Conservation (phyloP, 2,888 invertebrate genomes). For the Acronicta leporina region DNA sequence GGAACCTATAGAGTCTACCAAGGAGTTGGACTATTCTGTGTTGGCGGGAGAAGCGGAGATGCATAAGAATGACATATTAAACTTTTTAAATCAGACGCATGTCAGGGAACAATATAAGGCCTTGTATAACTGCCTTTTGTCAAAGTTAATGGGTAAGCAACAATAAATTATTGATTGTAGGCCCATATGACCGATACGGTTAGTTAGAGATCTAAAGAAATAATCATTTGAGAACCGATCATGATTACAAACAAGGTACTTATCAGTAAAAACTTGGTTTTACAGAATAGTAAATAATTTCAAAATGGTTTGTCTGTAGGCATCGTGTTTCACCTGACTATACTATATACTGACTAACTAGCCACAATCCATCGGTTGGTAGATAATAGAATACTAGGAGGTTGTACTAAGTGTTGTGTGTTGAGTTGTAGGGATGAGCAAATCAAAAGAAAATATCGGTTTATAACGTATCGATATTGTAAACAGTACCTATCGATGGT, state of each 20-base stretch:
- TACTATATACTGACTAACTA: too few relatives aligned
- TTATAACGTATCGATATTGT: too few relatives aligned
- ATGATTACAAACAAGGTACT: conserved; percentile 1
- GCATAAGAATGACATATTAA: conserved; percentile 74
- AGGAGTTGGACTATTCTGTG: conserved; percentile 74
- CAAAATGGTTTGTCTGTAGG: too few relatives aligned
- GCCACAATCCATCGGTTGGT: too few relatives aligned
- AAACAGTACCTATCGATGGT: too few relatives aligned
- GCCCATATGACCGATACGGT: conserved; percentile 24
- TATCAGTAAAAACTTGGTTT: too few relatives aligned
- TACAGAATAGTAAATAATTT: too few relatives aligned
- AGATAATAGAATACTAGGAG: too few relatives aligned
- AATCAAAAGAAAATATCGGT: too few relatives aligned
- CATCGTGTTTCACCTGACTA: too few relatives aligned
- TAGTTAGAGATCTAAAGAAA: conserved; percentile 37
- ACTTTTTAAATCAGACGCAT: conserved; percentile 71
- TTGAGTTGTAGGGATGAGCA: too few relatives aligned
- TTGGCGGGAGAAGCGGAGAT: conserved; percentile 76
- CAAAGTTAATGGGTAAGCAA: conserved; percentile 69
- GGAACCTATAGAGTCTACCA: conserved; percentile 52
- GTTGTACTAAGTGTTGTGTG: too few relatives aligned
- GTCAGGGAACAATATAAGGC: conserved; percentile 72
- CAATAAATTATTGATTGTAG: conserved; percentile 3
- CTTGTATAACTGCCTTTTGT: conserved; percentile 71
- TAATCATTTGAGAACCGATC: conserved; percentile 27